Conservation (phyloP, 2,113 vertebrate genomes). For the Elachura formosa region DNA sequence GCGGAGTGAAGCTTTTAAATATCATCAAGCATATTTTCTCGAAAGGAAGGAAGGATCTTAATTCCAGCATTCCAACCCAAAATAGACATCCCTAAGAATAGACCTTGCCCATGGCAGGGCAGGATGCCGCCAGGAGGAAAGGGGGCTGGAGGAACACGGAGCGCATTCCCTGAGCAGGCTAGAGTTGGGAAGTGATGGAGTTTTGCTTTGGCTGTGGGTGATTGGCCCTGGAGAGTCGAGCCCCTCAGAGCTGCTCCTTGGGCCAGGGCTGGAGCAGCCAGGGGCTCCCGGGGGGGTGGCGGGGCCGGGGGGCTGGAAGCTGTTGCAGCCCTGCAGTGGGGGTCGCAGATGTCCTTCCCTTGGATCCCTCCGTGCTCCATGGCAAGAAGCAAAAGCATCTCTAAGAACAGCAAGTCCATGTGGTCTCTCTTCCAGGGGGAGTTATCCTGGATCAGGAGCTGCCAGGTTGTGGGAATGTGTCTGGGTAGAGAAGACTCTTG, state of each 20-base stretch:
- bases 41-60: slow-evolving; percentile 57
- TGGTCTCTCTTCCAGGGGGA: neutral
- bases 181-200: neutral
- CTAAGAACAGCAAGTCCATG: no score
- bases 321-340: neutral
- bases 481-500: neutral
- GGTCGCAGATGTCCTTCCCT: neutral
- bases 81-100: slow-evolving; percentile 37
- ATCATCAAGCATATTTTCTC: neutral
- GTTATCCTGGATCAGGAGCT: neutral
- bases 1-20: neutral
- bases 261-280: neutral
- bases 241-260: neutral
- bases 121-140: slow-evolving; percentile 9
- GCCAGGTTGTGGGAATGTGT: neutral
- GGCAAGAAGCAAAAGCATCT: neutral
- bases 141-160: neutral
- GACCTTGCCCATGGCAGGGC: neutral
- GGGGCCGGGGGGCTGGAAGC: no score
- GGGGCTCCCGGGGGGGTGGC: neutral
- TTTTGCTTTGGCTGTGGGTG: neutral
- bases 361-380: fast-evolving
- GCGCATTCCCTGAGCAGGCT: neutral
- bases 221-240: fast-evolving
- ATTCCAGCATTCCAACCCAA: slow-evolving; percentile 53